Evolutionary conservation across 2,113 vertebrate species (phyloP).

Genomic region (Myiagra hebetior): DNA sequence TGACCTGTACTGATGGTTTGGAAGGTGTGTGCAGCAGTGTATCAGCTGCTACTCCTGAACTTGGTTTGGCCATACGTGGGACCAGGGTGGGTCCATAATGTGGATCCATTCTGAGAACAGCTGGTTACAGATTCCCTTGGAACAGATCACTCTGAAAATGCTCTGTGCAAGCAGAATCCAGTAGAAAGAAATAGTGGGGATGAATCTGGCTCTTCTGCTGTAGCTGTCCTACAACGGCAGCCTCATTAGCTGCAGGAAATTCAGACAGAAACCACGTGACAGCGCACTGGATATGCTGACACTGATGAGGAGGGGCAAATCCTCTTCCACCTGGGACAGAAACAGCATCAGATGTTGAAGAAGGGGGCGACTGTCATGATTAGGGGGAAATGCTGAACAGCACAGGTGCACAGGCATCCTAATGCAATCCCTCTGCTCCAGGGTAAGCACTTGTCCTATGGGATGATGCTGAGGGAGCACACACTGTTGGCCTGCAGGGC

Average conservation of each 20-base stretch:
- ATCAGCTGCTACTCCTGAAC: background rate
- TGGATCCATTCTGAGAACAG: background rate
- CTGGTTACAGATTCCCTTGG: background rate
- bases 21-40: background rate
- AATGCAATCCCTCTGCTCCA: background rate
- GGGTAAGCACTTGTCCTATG: too few relatives aligned
- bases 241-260: background rate
- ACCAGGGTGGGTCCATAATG: background rate
- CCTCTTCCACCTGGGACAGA: background rate
- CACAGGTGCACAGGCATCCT: fast-evolving
- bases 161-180: background rate
- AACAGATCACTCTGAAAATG: background rate
- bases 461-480: background rate
- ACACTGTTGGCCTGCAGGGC: background rate
- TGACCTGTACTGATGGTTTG: background rate
- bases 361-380: background rate
- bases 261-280: background rate
- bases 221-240: background rate
- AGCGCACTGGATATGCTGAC: background rate
- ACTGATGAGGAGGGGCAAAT: background rate
- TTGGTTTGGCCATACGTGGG: fast-evolving
- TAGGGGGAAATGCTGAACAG: background rate
- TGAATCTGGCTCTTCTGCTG: background rate
- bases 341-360: background rate
- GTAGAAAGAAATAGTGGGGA: background rate